These are phyloP conservation scores for Thunnus maccoyii DNA, from an alignment of 2,113 vertebrate genomes.

Conservation along the genomic window DNA sequence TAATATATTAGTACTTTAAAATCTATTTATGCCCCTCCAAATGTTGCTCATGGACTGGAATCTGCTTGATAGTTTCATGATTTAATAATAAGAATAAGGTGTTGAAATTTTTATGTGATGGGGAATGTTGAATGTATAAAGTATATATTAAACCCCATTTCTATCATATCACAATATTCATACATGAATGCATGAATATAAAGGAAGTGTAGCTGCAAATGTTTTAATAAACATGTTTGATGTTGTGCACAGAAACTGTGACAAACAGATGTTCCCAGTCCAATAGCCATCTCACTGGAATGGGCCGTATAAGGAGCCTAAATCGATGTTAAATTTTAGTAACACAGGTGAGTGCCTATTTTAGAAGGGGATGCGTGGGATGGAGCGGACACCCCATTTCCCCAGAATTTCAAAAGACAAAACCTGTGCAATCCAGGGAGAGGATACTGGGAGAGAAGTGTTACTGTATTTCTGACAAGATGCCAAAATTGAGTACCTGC, in stretches of 20 bases:
- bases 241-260: slow-evolving; percentile 42
- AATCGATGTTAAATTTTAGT: slow-evolving; percentile 38
- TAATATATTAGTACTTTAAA: not conserved
- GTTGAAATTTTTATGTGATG: not conserved
- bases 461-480: slow-evolving; percentile 40
- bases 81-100: not conserved
- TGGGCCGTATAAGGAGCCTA: slow-evolving; percentile 14
- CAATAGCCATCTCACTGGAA: not conserved
- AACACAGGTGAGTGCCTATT: slow-evolving; percentile 36
- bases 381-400: slow-evolving; percentile 27
- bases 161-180: slow-evolving; percentile 13
- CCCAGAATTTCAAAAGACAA: slow-evolving; percentile 27
- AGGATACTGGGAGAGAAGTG: slow-evolving; percentile 17
- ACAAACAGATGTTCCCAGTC: slow-evolving; percentile 40
- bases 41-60: not conserved
- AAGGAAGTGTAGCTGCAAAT: not conserved
- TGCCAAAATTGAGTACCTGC: slow-evolving; percentile 36
- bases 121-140: no score
- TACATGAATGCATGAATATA: slow-evolving; percentile 12
- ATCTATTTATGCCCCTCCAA: not conserved
- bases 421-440: slow-evolving; percentile 31
- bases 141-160: not conserved
- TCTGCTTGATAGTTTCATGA: not conserved
- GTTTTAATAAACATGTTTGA: slow-evolving; percentile 25
- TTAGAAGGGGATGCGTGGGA: slow-evolving; percentile 43